Evolutionary conservation across 1,140 invertebrate genomes (phyloP).

Genomic region (Drosophila hydei): DNA sequence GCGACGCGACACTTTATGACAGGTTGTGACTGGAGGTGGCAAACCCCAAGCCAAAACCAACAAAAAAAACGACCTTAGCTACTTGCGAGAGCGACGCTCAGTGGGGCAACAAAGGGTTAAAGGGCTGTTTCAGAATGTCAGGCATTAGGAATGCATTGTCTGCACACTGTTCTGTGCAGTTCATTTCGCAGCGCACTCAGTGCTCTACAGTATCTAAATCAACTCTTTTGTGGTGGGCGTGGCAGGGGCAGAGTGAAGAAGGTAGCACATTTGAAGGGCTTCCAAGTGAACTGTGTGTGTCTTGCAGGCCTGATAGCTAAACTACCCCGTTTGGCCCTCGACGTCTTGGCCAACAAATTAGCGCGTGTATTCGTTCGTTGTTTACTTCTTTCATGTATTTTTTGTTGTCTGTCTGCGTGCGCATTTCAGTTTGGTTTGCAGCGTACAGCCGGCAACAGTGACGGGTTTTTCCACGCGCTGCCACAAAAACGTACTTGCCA

Average conservation of each 20-base stretch:
- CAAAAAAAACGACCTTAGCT: neutral
- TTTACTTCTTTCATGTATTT: conserved; percentile 2
- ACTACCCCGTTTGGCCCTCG: conserved; percentile 25
- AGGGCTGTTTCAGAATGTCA: conserved; percentile 17
- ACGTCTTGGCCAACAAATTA: conserved; percentile 63
- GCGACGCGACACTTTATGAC: conserved; percentile 74
- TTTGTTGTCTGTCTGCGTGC: conserved; percentile 45
- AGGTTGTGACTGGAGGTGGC: conserved; percentile 42
- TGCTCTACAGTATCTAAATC: conserved; percentile 53
- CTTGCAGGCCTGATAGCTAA: conserved; percentile 11
- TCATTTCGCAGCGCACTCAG: conserved; percentile 35
- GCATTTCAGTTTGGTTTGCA: conserved; percentile 72
- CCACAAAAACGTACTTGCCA: conserved; percentile 17
- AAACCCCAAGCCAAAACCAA: conserved; percentile 22
- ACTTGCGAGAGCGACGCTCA: conserved; percentile 4
- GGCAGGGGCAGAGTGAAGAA: conserved; percentile 30
- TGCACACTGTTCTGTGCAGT: conserved; percentile 48
- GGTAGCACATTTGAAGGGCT: conserved; percentile 67
- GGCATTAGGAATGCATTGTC: conserved; percentile 76
- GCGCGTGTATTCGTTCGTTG: conserved; percentile 47
- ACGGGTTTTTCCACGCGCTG: conserved; percentile 36
- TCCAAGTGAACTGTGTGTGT: conserved; percentile 43
- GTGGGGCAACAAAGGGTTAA: neutral
- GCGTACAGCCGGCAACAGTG: conserved; percentile 69
- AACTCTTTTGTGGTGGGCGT: conserved; percentile 61